Evolutionary conservation across 2,888 invertebrate species (phyloP).

Genomic region (Ectemnius cavifrons): DNA sequence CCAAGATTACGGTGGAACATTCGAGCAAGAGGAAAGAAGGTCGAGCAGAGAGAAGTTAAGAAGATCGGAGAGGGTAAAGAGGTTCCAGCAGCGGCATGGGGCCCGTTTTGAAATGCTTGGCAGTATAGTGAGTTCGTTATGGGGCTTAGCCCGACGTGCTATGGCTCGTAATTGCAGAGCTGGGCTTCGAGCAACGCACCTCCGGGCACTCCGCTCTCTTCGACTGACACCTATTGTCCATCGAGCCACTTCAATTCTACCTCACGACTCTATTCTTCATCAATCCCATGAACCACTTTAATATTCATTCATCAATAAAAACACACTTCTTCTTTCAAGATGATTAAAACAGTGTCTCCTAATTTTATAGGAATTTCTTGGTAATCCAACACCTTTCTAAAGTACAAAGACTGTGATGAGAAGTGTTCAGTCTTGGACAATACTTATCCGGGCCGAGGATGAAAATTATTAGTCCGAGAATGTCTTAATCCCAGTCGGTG

Average conservation of each 20-base stretch:
- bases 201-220: constrained; percentile 65
- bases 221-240: constrained; percentile 72
- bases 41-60: constrained; percentile 17
- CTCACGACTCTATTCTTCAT: background rate
- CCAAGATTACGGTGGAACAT: constrained; percentile 42
- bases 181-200: constrained; percentile 68
- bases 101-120: constrained; percentile 66
- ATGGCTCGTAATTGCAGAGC: constrained; percentile 77
- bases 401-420: background rate
- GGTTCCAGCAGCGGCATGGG: constrained; percentile 44
- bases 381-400: too few relatives aligned
- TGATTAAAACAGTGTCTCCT: too few relatives aligned
- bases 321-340: too few relatives aligned
- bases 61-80: constrained; percentile 50
- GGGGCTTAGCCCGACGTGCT: constrained; percentile 74
- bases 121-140: constrained; percentile 77
- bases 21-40: constrained; percentile 15
- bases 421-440: constrained; percentile 60
- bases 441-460: constrained; percentile 66
- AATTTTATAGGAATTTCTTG: too few relatives aligned
- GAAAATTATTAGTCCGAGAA: constrained; percentile 76
- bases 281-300: background rate
- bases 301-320: background rate
- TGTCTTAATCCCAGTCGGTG: constrained; percentile 73
- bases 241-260: constrained; percentile 22